phyloP scores from a whole-genome alignment of 2,113 vertebrate genomes.

The Pygoscelis antarcticus region DNA sequence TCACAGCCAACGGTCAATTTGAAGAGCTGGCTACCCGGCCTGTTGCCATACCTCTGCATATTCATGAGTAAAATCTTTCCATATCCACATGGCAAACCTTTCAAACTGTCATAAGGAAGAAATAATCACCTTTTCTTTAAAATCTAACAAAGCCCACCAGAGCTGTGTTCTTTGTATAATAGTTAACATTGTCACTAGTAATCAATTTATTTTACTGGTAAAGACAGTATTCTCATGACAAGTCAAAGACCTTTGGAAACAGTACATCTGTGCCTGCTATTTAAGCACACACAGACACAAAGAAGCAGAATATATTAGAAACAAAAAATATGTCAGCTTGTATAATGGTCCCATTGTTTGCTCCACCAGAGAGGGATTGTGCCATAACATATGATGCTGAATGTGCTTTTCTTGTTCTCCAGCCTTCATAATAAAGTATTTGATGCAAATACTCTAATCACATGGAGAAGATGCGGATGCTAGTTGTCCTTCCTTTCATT shows the following conservation, averaged over 20 bases:
- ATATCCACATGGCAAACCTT: conserved; percentile 67
- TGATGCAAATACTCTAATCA: conserved; percentile 57
- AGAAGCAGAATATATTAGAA: conserved; percentile 76
- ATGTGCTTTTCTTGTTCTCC: conserved; percentile 69
- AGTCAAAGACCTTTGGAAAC: conserved; percentile 78
- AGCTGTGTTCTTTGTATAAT: conserved; percentile 56
- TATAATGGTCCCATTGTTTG: conserved; percentile 75
- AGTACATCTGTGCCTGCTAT: conserved; percentile 77
- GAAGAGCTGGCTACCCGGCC: conserved; percentile 22
- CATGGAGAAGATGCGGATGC: conserved; percentile 38
- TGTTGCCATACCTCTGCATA: conserved; percentile 55
- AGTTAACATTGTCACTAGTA: conserved; percentile 66
- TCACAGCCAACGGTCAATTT: conserved; percentile 41
- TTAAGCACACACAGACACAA: conserved; percentile 75
- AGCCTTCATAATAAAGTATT: conserved; percentile 60
- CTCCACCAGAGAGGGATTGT: conserved; percentile 69
- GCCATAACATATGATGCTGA: conserved; percentile 69
- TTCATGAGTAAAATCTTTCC: conserved; percentile 67
- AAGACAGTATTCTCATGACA: conserved; percentile 72
- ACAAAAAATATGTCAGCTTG: conserved; percentile 78
- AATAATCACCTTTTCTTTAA: conserved; percentile 69
- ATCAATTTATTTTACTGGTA: conserved; percentile 68
- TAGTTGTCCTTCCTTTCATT: neutral
- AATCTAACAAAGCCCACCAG: conserved; percentile 61
- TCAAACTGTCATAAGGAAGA: conserved; percentile 73